Conservation (phyloP, 2,113 vertebrate species). For the Hippopotamus amphibius region DNA sequence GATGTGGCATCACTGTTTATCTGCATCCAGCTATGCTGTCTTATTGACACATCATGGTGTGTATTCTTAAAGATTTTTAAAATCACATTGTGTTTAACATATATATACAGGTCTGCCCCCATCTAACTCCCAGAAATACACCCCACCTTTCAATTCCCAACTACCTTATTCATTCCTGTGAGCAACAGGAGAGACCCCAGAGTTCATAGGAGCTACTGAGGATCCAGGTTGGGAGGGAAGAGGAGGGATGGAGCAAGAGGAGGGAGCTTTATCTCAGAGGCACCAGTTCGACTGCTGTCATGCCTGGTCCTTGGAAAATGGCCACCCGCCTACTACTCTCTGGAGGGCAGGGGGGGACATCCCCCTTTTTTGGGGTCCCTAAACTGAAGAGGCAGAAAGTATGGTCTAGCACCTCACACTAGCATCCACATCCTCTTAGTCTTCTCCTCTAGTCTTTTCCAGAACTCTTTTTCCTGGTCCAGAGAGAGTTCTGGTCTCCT, state of each 20-base stretch:
- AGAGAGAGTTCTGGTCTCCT: neutral
- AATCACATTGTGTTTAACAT: neutral
- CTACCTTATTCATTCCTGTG: neutral
- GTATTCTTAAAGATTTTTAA: neutral
- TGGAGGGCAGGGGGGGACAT: neutral
- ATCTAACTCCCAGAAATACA: neutral
- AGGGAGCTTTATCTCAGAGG: neutral
- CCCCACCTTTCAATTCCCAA: neutral
- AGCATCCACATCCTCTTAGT: neutral
- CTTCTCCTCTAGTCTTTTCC: neutral
- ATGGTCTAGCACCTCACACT: fast-evolving
- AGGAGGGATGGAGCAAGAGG: neutral
- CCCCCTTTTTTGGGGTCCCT: neutral
- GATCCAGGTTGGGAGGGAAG: neutral
- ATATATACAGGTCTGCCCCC: neutral
- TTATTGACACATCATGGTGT: neutral
- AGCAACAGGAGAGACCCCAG: neutral
- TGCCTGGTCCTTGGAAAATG: neutral
- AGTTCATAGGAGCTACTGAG: neutral
- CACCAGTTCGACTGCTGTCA: neutral
- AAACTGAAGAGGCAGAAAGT: neutral
- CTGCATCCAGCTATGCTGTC: neutral
- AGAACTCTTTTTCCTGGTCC: neutral
- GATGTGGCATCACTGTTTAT: neutral
- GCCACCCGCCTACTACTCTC: too few species aligned